These are phyloP conservation scores for Hoplodrina blanda DNA, from an alignment of 2,888 invertebrate species.

Conservation along the genomic window DNA sequence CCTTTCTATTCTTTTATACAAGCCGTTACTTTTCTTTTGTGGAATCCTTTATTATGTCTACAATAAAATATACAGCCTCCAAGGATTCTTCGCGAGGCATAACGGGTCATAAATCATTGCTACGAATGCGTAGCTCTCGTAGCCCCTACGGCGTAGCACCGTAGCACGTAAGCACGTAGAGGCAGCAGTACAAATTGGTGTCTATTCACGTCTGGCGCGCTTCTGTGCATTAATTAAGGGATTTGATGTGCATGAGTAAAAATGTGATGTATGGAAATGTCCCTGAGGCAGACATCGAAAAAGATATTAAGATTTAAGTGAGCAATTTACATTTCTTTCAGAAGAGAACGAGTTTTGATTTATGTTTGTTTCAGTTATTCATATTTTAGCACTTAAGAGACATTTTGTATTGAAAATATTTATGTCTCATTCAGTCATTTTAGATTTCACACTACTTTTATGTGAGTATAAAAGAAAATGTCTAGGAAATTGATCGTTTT, in stretches of 20 bases:
- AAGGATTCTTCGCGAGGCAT: slow-evolving; percentile 22
- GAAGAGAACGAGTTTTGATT: neutral
- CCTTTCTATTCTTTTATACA: slow-evolving; percentile 38
- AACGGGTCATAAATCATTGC: slow-evolving; percentile 55
- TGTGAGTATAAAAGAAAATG: neutral
- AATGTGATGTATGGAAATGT: slow-evolving; percentile 20
- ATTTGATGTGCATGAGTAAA: slow-evolving; percentile 22
- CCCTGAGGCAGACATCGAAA: neutral
- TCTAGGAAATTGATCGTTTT: neutral
- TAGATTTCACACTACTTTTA: too few species aligned
- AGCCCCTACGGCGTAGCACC: slow-evolving; percentile 52
- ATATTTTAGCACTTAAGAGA: too few species aligned
- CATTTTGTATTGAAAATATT: neutral
- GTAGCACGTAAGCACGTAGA: slow-evolving; percentile 51
- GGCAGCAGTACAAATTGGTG: slow-evolving; percentile 46
- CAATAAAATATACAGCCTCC: slow-evolving; percentile 57
- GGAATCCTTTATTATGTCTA: slow-evolving; percentile 40
- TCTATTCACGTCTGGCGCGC: slow-evolving; percentile 39
- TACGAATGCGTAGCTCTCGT: slow-evolving; percentile 53
- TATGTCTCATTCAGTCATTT: neutral
- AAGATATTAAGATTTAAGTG: neutral
- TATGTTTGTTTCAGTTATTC: too few species aligned
- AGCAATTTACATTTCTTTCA: slow-evolving; percentile 8
- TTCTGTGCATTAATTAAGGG: slow-evolving; percentile 52
- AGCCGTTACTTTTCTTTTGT: slow-evolving; percentile 44